Percentiles rank a stretch among this genome's conserved stretches.
Conservation (phyloP, 1,140 invertebrate species). For the Lineus longissimus region DNA sequence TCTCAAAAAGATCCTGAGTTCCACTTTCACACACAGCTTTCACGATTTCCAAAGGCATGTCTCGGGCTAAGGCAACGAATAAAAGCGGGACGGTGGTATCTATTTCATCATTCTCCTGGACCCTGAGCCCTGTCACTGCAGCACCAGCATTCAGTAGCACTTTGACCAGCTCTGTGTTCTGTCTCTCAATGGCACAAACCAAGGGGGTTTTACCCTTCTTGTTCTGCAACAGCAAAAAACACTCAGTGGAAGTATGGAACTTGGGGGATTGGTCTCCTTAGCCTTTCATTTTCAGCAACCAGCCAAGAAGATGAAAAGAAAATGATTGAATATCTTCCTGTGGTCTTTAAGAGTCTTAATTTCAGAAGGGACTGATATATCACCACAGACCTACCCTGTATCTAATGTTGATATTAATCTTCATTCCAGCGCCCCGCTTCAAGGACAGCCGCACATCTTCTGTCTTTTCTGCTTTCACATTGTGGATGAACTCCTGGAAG, state of each 20-base stretch:
- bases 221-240: slow-evolving; percentile 18
- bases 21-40: no score
- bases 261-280: no score
- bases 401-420: slow-evolving; percentile 25
- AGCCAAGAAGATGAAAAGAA: no score
- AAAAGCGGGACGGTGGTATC: not conserved
- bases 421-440: slow-evolving; percentile 18
- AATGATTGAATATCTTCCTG: no score
- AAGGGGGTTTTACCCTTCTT: slow-evolving; percentile 28
- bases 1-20: no score
- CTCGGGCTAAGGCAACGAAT: no score
- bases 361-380: not conserved
- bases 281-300: no score
- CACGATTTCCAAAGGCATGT: no score
- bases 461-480: slow-evolving; percentile 28
- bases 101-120: slow-evolving; percentile 25
- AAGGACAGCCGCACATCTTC: slow-evolving; percentile 18
- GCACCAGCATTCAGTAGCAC: slow-evolving; percentile 27
- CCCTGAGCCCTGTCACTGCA: slow-evolving; percentile 23
- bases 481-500: slow-evolving; percentile 30
- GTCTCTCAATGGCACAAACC: slow-evolving; percentile 27
- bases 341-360: not conserved
- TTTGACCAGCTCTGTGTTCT: slow-evolving; percentile 28
- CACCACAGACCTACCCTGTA: slow-evolving; percentile 26
- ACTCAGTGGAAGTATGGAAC: not conserved